Percentiles rank a stretch among this genome's conserved stretches.
Evolutionary conservation across 2,113 vertebrate genomes (phyloP).

Genomic region (Marmota flaviventris): DNA sequence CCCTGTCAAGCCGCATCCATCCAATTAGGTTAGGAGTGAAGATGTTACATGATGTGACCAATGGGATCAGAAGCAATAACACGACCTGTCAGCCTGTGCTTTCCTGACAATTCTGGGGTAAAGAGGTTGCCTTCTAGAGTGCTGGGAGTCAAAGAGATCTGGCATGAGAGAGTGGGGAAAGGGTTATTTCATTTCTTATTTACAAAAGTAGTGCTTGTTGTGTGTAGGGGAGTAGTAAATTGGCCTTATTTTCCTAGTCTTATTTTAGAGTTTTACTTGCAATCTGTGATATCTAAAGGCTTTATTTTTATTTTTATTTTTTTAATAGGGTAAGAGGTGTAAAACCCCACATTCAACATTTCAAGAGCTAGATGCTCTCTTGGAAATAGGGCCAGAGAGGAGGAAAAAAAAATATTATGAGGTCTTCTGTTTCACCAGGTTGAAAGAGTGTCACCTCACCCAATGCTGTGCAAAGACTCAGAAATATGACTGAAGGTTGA

Average conservation of each 20-base stretch:
- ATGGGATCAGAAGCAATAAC: constrained; percentile 76
- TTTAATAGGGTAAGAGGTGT: neutral
- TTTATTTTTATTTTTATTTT: neutral
- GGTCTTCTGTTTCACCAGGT: neutral
- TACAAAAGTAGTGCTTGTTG: neutral
- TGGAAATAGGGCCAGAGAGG: neutral
- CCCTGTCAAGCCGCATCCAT: constrained; percentile 79
- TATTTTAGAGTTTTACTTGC: neutral
- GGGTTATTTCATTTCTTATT: neutral
- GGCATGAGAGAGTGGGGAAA: accelerated
- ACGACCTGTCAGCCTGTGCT: neutral
- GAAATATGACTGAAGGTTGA: constrained; percentile 20
- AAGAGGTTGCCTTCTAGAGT: neutral
- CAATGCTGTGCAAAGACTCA: neutral
- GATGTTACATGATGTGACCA: constrained; percentile 76
- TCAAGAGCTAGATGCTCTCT: neutral
- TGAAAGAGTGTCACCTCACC: neutral
- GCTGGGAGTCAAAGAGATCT: neutral
- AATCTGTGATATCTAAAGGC: neutral
- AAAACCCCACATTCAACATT: neutral
- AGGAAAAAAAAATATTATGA: neutral
- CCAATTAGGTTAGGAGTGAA: constrained; percentile 69
- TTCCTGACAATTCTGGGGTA: constrained; percentile 33
- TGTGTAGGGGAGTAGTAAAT: neutral
- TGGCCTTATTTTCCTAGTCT: neutral